Conservation (phyloP, 2,797 vertebrate species). For the Microtus obscurus region DNA sequence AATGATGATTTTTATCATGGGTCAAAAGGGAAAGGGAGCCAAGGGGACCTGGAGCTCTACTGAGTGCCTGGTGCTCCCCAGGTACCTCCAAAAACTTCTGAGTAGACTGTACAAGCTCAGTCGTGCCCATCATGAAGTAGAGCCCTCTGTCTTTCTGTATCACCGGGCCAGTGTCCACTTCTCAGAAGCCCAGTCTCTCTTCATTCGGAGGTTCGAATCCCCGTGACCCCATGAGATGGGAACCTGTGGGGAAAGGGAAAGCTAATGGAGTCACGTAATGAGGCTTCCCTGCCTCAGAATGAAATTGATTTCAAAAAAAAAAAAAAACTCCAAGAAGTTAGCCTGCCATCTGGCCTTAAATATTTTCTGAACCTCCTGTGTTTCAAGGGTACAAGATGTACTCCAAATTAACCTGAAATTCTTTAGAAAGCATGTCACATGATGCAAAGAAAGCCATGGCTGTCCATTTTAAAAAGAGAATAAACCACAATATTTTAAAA, state of each 20-base stretch:
- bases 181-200: not conserved
- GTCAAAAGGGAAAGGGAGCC: not conserved
- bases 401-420: not conserved
- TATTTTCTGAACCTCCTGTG: not conserved
- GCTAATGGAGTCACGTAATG: not conserved
- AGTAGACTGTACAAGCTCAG: rapidly evolving
- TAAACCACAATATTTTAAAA: rapidly evolving
- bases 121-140: rapidly evolving
- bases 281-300: conserved; percentile 36
- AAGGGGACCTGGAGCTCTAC: rapidly evolving
- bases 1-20: not conserved
- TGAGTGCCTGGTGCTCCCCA: rapidly evolving
- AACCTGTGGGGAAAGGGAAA: not conserved
- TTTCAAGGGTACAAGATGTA: not conserved
- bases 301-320: not conserved
- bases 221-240: rapidly evolving
- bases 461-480: not conserved
- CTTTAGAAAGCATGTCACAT: not conserved
- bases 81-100: not conserved
- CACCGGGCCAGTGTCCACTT: not conserved
- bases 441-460: not conserved
- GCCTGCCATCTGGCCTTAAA: not conserved
- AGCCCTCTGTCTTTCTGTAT: no score
- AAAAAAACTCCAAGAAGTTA: not conserved
- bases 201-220: not conserved